Conservation (phyloP, 2,888 invertebrate genomes). For the Drosophila subsilvestris region DNA sequence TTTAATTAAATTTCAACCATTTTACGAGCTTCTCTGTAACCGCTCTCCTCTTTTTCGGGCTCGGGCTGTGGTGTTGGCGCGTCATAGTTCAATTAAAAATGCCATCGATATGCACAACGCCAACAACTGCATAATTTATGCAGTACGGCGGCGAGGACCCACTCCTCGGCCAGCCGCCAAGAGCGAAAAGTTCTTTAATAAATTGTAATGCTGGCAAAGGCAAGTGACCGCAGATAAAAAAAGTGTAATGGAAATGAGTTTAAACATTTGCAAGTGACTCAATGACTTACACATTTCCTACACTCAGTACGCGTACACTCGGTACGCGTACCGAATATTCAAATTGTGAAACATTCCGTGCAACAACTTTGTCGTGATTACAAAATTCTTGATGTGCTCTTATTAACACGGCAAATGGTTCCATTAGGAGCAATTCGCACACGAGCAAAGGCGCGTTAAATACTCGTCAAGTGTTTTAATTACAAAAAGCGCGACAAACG, state of each 20-base stretch:
- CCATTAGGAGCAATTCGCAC: slow-evolving; percentile 12
- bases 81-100: slow-evolving; percentile 67
- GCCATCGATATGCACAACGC: slow-evolving; percentile 65
- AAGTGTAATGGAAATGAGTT: too few relatives aligned
- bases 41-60: neutral
- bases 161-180: neutral
- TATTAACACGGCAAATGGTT: slow-evolving; percentile 27
- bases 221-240: too few relatives aligned
- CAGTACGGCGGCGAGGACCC: slow-evolving; percentile 17
- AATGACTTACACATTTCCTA: too few relatives aligned
- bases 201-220: slow-evolving; percentile 4
- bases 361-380: neutral
- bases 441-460: slow-evolving; percentile 6
- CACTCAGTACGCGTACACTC: too few relatives aligned
- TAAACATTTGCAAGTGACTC: too few relatives aligned
- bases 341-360: neutral
- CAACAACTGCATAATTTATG: slow-evolving; percentile 63
- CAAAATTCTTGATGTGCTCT: neutral
- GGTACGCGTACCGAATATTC: neutral
- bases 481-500: slow-evolving; percentile 37
- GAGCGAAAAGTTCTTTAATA: slow-evolving; percentile 6
- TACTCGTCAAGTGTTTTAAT: slow-evolving; percentile 40
- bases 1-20: slow-evolving; percentile 63
- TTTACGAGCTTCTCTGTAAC: slow-evolving; percentile 13
- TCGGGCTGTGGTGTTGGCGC: neutral